phyloP scores from a whole-genome alignment of 2,113 vertebrate species.

The Burhinus bistriatus region DNA sequence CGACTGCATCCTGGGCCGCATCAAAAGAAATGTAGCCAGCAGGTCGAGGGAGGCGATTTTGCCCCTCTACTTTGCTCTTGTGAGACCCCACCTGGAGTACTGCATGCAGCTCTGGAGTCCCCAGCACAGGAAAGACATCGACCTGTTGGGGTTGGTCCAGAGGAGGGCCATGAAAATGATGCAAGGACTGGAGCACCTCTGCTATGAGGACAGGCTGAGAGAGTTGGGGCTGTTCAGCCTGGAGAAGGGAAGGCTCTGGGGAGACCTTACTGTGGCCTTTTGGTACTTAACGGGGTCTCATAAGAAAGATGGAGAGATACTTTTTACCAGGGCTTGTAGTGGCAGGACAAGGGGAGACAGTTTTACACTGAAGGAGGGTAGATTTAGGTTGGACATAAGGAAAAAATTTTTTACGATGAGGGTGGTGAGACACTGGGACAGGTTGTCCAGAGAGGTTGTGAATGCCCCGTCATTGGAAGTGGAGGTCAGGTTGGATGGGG shows the following conservation, averaged over 20 bases:
- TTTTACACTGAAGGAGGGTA: neutral
- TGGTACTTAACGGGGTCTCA: neutral
- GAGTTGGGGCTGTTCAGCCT: neutral
- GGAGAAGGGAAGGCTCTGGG: neutral
- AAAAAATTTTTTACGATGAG: no score
- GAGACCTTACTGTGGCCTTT: neutral
- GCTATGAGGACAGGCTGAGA: neutral
- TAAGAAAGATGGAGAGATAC: neutral
- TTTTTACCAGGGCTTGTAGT: neutral
- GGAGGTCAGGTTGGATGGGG: neutral
- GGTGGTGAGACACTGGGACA: neutral
- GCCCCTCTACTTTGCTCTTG: accelerated
- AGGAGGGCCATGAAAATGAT: neutral
- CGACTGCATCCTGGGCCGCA: neutral
- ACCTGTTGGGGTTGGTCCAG: neutral
- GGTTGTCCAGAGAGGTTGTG: neutral
- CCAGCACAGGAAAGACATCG: neutral
- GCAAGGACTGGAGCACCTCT: neutral
- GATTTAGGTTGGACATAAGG: neutral
- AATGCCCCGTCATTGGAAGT: neutral
- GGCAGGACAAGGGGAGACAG: no score
- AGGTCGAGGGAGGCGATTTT: neutral
- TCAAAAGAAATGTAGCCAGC: neutral
- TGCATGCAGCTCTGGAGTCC: neutral
- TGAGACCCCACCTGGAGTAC: neutral